phyloP scores from a whole-genome alignment of 2,797 vertebrate genomes.

The Threskiornis aethiopicus region DNA sequence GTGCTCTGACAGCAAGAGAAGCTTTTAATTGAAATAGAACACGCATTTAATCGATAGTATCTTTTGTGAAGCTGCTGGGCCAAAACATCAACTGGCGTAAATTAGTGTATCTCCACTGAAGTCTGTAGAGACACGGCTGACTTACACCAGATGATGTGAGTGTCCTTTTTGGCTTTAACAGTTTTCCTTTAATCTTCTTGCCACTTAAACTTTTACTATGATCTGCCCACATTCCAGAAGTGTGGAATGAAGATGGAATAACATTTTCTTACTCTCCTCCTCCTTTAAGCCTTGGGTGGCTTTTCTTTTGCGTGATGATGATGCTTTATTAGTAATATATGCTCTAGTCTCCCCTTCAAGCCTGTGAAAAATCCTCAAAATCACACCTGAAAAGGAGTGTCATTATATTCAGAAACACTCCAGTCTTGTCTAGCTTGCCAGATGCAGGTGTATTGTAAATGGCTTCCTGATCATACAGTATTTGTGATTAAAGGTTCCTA shows the following conservation, averaged over 20 bases:
- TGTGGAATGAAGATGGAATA: slow-evolving; percentile 21
- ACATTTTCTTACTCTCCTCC: neutral
- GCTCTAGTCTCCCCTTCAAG: neutral
- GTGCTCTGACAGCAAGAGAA: slow-evolving; percentile 29
- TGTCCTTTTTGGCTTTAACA: slow-evolving; percentile 57
- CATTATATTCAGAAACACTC: neutral
- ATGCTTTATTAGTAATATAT: neutral
- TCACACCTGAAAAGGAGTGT: slow-evolving; percentile 4
- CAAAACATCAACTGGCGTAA: slow-evolving; percentile 38
- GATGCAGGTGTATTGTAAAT: slow-evolving; percentile 73
- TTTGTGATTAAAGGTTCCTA: slow-evolving; percentile 79
- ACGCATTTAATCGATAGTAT: slow-evolving; percentile 73
- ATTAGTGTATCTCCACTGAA: slow-evolving; percentile 16
- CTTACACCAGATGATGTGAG: slow-evolving; percentile 50
- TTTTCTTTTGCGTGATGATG: neutral
- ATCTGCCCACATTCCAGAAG: slow-evolving; percentile 55
- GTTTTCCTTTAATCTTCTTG: slow-evolving; percentile 57
- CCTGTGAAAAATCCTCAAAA: neutral
- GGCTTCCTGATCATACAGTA: slow-evolving; percentile 61
- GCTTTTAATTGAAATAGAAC: slow-evolving; percentile 59
- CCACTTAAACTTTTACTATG: slow-evolving; percentile 57
- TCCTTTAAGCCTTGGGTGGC: neutral
- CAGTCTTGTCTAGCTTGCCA: slow-evolving; percentile 58
- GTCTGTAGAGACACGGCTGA: neutral
- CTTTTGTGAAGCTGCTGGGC: neutral